phyloP scores from a whole-genome alignment of 2,888 invertebrate species.

The Harpalus rufipes region DNA sequence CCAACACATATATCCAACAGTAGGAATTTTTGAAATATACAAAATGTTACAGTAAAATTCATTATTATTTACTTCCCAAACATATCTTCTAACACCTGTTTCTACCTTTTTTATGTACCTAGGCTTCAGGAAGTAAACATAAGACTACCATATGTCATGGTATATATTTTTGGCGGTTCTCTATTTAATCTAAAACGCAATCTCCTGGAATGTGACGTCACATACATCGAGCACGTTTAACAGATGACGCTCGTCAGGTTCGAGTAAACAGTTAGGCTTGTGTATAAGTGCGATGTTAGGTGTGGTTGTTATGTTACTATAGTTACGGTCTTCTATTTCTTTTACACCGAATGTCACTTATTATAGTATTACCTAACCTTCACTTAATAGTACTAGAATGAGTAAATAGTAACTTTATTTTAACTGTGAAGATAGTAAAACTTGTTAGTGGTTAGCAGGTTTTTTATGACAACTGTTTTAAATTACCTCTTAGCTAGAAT shows the following conservation, averaged over 20 bases:
- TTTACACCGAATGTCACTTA: neutral
- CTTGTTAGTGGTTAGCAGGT: too few relatives aligned
- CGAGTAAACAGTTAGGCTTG: slow-evolving; percentile 19
- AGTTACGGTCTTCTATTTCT: neutral
- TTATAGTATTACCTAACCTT: slow-evolving; percentile 10
- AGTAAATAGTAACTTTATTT: too few relatives aligned
- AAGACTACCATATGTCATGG: neutral
- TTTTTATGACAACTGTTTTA: too few relatives aligned
- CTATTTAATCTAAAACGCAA: neutral
- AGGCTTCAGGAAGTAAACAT: neutral
- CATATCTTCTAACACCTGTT: too few relatives aligned
- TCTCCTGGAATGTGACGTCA: slow-evolving; percentile 21
- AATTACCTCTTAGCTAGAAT: too few relatives aligned
- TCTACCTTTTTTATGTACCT: too few relatives aligned
- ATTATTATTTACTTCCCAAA: too few relatives aligned
- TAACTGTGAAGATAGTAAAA: too few relatives aligned
- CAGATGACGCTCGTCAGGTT: slow-evolving; percentile 28
- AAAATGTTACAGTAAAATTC: too few relatives aligned
- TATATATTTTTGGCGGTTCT: slow-evolving; percentile 2
- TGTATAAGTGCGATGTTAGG: slow-evolving; percentile 1
- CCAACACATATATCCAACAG: too few relatives aligned
- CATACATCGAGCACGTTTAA: slow-evolving; percentile 4
- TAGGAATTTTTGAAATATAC: too few relatives aligned
- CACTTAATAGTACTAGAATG: neutral
- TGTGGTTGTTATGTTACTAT: slow-evolving; percentile 1